phyloP scores from a whole-genome alignment of 2,888 invertebrate genomes.

The Phyllotreta striolata region DNA sequence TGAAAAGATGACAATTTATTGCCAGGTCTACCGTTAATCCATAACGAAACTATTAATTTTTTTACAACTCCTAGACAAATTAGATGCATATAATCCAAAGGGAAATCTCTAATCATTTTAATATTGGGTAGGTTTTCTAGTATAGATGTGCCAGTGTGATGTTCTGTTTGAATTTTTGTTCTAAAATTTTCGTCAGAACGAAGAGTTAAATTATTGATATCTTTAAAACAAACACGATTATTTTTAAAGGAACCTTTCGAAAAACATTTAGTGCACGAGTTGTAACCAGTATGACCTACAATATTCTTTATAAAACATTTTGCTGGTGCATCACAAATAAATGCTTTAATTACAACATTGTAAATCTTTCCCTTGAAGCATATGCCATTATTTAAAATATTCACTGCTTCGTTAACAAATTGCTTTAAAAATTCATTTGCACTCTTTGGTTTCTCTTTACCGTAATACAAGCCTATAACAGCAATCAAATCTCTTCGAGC shows the following conservation, averaged over 20 bases:
- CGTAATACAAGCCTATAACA: constrained; percentile 11
- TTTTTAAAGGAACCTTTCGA: not conserved
- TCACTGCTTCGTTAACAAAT: constrained; percentile 14
- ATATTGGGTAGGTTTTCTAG: constrained; percentile 1
- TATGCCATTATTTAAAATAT: no score
- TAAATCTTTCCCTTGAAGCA: no score
- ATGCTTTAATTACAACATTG: no score
- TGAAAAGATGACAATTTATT: not conserved
- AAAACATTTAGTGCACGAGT: not conserved
- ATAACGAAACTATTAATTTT: not conserved
- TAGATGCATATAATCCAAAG: no score
- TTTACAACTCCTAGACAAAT: no score
- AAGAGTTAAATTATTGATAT: not conserved
- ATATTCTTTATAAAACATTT: not conserved
- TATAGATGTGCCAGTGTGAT: constrained; percentile 4
- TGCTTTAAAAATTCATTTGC: constrained; percentile 10
- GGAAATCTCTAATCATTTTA: not conserved
- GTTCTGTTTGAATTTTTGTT: not conserved
- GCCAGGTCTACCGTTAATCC: not conserved
- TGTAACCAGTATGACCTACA: not conserved
- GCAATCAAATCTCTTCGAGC: not conserved
- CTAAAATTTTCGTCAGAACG: not conserved
- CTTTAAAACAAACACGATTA: not conserved
- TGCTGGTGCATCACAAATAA: constrained; percentile 14
- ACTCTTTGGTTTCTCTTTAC: constrained; percentile 13